Base-by-base conservation (phyloP, 1,140 invertebrate species). In the Phortica variegata region DNA sequence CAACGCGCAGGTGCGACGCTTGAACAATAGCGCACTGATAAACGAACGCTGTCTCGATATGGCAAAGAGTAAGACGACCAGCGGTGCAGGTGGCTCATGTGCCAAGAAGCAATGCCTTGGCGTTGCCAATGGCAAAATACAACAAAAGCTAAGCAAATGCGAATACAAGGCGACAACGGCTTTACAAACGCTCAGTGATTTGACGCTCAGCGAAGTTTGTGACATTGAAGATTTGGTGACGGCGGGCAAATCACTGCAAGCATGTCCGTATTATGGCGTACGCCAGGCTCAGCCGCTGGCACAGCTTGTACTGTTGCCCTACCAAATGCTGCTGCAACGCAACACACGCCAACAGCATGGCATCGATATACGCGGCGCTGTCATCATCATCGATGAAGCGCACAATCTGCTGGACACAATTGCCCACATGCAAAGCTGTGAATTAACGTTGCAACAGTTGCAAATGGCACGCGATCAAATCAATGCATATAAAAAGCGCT, bases 351-450 rank as follows among this genome's bases (percentile, higher is more conserved):
- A 88, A 54, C 88, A 91, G 1, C 84, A 84, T 72, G 88, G 90
- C n/a, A 85, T 99, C 6, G 83, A 87, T 54, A 69, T 98, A 3
- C 84, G 88, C 65, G 85, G 88, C 49, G 92, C 90, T 75, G 79
- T 98, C 34, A 78, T 99, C 1, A 90, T 99, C 52, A 85, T 99
- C 38, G 97, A 99, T 76, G 97, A 99, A 79, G 97, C 96, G 6
- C 97, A 99, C 61, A 98, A 98, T 80, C 80, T 99, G 5, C 78
- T 97, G 15, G 92, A 97, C 49, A 89, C 93, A 0, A 87, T 98
- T 49, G 85, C 88, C 48, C 86, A 87, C 63, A 90, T 97, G 57
- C 84, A 98, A 70, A 90, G 89, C 61, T 81, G 84, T 2, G 83
- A 87, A 43, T 76, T 96, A 21, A 84, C 77, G 17, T 83, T 82